Base-by-base conservation (phyloP, 2,797 vertebrate genomes). In the Pangasius larnaudii region DNA sequence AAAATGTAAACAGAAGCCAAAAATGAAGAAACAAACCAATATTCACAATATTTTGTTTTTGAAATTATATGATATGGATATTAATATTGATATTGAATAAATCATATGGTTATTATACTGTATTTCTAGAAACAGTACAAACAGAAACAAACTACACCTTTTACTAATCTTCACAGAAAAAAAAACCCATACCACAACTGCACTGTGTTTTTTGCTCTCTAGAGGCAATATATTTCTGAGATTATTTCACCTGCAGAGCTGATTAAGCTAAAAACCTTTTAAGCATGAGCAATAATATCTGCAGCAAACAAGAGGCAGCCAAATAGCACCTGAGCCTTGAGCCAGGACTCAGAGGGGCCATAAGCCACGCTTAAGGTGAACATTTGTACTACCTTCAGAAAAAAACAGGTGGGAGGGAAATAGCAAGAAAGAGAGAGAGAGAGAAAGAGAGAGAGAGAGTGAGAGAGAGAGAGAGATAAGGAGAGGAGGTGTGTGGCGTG, bases 301-400 rank as follows among this genome's bases (percentile, higher is more conserved):
- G 77, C 53, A 79, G n/a, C 8, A 79, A 56, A 58, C 30, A 79
- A 33, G 19, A 58, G 18, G 51, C 51, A 36, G 77, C 51, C 51
- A 56, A 79, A 79, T 19, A 58, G 13, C 18, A 36, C 51, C 53
- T 19, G 18, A 80, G 53, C 5, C 74, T 80, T 58, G 30, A 27
- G 33, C 19, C 75, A 51, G 74, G 13, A 77, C 24, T 65, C 39
- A 49, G 2, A 51, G 30, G 67, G 69, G 24, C 24, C 11, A 46
- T 11, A 3, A 75, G 72, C 42, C 22, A 33, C 9, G n/a, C 46
- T 88, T 89, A 88, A 86, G n/a, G 81, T 87, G 87, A 86, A 24
- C 39, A 63, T 72, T 27, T 22, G 42, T 83, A 81, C 51, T 49
- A 49, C 19, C 51, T 1, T 75, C 39, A 24, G 39, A 24, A 36